Base-by-base conservation (phyloP, 2,888 invertebrate genomes). In the Brachypalpus laphriformis region DNA sequence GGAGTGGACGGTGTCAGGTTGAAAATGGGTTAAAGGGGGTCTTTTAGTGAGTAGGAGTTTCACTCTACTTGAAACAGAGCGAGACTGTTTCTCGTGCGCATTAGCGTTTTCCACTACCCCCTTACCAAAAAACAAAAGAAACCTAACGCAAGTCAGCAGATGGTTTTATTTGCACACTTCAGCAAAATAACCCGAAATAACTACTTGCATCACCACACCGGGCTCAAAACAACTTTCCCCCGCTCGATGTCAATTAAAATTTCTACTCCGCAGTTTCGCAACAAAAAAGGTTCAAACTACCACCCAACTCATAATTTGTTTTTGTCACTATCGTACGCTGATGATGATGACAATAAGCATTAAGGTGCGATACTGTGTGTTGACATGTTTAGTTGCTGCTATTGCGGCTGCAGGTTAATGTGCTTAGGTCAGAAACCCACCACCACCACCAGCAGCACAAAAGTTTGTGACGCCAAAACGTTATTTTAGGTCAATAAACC, bases 401-500 rank as follows among this genome's bases (percentile, higher is more conserved):
- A 3, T 25, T 25, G 16, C 2, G 28, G 2, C 45, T 65, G 47
- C 63, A 28, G 20, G 31, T 34, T 25, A 40, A 51, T 51, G 37
- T 51, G 25, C 37, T 66, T 40, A 7, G 54, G 40, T 66, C 66
- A 40, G 16, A 25, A 40, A 18, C 37, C 66, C 49, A 31, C 11
- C 22, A 18, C 14, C n/a, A 5, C 7, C 47, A 20, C 31, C 4
- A 28, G n/a, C 14, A 18, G 16, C 22, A 66, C 25, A 61, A 63
- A 49, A 54, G 31, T 37, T 56, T 22, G 56, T 74, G 63, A 56
- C 42, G 20, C 34, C 37, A 56, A 14, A 47, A 56, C 18, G 9
- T 47, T 57, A 28, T 57, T 22, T 31, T 57, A 28, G 75, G 75
- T 66, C 47, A 75, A 75, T 57, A 75, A 75, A 75, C 75, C 42